Percentiles rank a stretch among this genome's conserved stretches.
Evolutionary conservation across 2,888 invertebrate species (phyloP).

Genomic region (Phasia obesa): DNA sequence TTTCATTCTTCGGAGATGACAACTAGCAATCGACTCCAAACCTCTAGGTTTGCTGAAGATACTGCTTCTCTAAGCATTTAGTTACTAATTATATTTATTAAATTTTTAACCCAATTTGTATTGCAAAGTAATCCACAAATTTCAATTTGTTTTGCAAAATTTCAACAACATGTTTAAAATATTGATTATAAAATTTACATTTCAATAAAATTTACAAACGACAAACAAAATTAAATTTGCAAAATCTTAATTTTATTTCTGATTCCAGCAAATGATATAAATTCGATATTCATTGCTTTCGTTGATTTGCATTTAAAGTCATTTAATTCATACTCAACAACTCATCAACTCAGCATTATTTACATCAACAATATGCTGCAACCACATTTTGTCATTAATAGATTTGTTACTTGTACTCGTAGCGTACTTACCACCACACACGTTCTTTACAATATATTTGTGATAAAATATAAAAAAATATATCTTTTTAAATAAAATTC

Average conservation of each 20-base stretch:
- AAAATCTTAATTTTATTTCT: not conserved
- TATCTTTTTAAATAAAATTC: conserved; percentile 1
- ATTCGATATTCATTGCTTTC: conserved; percentile 30
- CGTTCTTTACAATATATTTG: not conserved
- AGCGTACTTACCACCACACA: no score
- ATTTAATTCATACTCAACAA: conserved; percentile 23
- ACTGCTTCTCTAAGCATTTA: no score
- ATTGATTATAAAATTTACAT: conserved; percentile 5
- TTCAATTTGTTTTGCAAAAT: not conserved
- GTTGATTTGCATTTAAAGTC: conserved; percentile 21
- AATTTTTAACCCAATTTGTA: no score
- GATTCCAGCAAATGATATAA: not conserved
- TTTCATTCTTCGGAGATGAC: no score
- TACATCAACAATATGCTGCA: not conserved
- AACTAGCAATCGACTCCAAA: no score
- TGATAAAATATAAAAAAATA: not conserved
- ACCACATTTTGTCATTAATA: conserved; percentile 11
- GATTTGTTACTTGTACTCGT: not conserved
- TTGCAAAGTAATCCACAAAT: not conserved
- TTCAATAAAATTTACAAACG: not conserved
- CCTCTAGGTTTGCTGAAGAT: no score
- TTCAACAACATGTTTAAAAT: not conserved
- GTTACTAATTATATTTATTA: no score
- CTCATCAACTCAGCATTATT: conserved; percentile 41
- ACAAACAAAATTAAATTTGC: conserved; percentile 12